phyloP scores from a whole-genome alignment of 2,888 invertebrate species.

The Drosophila nigricruria region DNA sequence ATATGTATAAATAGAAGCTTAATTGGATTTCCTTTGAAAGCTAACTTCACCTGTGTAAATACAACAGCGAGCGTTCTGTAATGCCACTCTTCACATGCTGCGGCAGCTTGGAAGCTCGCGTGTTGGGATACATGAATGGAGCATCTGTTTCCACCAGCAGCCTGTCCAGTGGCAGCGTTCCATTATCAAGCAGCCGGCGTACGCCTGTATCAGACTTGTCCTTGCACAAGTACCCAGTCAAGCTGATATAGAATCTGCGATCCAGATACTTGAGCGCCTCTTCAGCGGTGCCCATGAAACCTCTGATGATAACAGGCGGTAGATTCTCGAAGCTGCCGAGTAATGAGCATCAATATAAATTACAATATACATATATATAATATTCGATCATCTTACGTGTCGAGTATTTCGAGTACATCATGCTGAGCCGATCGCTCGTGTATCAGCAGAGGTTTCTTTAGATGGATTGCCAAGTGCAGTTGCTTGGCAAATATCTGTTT shows the following conservation, averaged over 20 bases:
- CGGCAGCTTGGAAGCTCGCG: slow-evolving; percentile 95
- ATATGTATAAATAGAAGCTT: not conserved
- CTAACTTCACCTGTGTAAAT: slow-evolving; percentile 84
- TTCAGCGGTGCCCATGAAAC: slow-evolving; percentile 95
- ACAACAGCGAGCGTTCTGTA: slow-evolving; percentile 90
- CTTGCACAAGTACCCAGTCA: slow-evolving; percentile 89
- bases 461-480: slow-evolving; percentile 93
- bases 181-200: slow-evolving; percentile 92
- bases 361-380: not conserved
- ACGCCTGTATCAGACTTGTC: slow-evolving; percentile 97
- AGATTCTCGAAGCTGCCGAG: slow-evolving; percentile 84
- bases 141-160: slow-evolving; percentile 96
- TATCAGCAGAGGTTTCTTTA: slow-evolving; percentile 94
- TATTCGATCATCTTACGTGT: slow-evolving; percentile 84
- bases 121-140: slow-evolving; percentile 98
- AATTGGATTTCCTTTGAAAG: not conserved
- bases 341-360: not conserved
- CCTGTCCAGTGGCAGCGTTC: slow-evolving; percentile 92
- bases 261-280: slow-evolving; percentile 94
- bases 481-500: slow-evolving; percentile 94
- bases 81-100: slow-evolving; percentile 94
- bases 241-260: slow-evolving; percentile 93
- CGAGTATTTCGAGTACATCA: slow-evolving; percentile 91
- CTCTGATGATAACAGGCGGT: slow-evolving; percentile 95
- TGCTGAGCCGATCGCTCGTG: slow-evolving; percentile 97